These are phyloP conservation scores for Girardinichthys multiradiatus DNA, from an alignment of 2,113 vertebrate genomes.

Conservation along the genomic window DNA sequence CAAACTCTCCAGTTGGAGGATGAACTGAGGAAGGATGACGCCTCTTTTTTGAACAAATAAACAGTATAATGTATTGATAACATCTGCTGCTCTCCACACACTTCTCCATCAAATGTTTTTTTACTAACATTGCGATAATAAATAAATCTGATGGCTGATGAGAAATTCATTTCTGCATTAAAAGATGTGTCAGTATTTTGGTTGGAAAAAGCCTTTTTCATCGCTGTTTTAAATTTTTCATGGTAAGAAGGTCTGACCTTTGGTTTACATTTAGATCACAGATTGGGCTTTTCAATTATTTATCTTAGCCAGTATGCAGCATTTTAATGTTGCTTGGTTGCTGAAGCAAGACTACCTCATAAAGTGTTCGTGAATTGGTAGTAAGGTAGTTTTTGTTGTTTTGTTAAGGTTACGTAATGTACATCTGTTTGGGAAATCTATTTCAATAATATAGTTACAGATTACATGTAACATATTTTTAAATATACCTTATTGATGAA, in stretches of 20 bases:
- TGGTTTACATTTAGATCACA: conserved; percentile 59
- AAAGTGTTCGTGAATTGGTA: neutral
- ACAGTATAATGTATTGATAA: neutral
- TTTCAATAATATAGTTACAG: neutral
- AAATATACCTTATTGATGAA: too few species aligned
- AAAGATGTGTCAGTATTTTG: conserved; percentile 4
- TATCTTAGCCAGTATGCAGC: conserved; percentile 35
- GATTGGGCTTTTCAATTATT: conserved; percentile 55
- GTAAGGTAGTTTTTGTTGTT: neutral
- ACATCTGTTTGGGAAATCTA: neutral
- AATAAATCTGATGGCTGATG: neutral
- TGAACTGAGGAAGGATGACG: neutral
- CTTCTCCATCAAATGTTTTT: neutral
- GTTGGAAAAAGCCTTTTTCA: conserved; percentile 14
- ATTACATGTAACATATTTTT: neutral
- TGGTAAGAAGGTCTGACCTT: conserved; percentile 60
- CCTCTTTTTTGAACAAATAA: neutral
- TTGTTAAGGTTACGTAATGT: neutral
- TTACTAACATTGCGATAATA: neutral
- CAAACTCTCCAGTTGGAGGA: neutral
- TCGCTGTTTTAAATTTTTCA: conserved; percentile 51
- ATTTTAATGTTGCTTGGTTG: conserved; percentile 27
- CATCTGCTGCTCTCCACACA: neutral
- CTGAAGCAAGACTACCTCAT: neutral
- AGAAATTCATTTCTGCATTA: neutral